A percentile compares a stretch with the other conserved stretches of the same genome.
phyloP scores from a whole-genome alignment of 2,888 invertebrate species.

The Chromoteleia sp. region DNA sequence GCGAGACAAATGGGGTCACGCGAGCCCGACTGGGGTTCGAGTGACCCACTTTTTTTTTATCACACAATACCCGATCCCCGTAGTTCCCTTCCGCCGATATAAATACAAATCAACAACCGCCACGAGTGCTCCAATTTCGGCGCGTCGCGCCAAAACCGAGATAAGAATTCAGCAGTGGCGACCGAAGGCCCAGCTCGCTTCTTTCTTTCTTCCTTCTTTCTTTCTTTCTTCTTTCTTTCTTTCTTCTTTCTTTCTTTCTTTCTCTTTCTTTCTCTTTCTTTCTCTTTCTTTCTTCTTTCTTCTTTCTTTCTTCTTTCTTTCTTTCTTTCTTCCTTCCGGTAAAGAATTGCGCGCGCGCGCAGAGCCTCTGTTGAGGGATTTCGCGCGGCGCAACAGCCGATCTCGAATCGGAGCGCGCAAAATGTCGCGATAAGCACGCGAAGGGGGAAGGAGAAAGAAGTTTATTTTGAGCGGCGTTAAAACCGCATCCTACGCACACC shows the following conservation, averaged over 20 bases:
- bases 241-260: slow-evolving; percentile 23
- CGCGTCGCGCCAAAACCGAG: not conserved
- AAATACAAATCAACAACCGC: slow-evolving; percentile 18
- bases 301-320: slow-evolving; percentile 26
- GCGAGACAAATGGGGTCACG: slow-evolving; percentile 27
- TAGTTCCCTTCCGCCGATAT: not conserved
- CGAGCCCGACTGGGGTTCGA: slow-evolving; percentile 12
- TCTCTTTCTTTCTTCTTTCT: slow-evolving; percentile 8
- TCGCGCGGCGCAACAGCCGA: slow-evolving; percentile 23
- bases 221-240: slow-evolving; percentile 15
- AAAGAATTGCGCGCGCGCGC: not conserved
- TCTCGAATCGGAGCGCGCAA: slow-evolving; percentile 25
- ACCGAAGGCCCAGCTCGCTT: not conserved
- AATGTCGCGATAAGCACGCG: slow-evolving; percentile 25
- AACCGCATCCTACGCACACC: slow-evolving; percentile 28
- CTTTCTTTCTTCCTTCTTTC: slow-evolving; percentile 11
- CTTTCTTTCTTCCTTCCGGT: slow-evolving; percentile 21
- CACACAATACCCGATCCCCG: slow-evolving; percentile 7
- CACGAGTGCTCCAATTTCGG: slow-evolving; percentile 15
- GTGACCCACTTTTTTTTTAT: slow-evolving; percentile 40
- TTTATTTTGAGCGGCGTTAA: slow-evolving; percentile 49
- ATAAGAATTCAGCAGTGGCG: not conserved
- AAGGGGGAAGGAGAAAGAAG: slow-evolving; percentile 34
- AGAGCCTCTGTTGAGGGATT: slow-evolving; percentile 5
- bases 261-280: slow-evolving; percentile 11